Evolutionary conservation across 2,888 invertebrate genomes (phyloP).

Genomic region (Serripes groenlandicus): DNA sequence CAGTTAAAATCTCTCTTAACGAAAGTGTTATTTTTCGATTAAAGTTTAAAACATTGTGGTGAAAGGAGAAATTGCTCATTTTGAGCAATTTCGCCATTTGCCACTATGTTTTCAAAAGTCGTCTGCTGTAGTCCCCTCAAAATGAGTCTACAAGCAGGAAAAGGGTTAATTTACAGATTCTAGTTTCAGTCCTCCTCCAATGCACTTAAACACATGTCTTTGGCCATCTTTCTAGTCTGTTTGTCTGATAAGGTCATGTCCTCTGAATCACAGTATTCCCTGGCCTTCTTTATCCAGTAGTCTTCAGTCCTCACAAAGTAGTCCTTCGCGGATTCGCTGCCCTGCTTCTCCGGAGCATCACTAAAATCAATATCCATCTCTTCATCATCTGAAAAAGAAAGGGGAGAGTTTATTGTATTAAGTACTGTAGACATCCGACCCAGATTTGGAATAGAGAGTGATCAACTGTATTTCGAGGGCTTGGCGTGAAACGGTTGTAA

Average conservation of each 20-base stretch:
- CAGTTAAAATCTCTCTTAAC: too few species aligned
- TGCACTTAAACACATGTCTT: constrained; percentile 80
- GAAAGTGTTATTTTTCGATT: too few species aligned
- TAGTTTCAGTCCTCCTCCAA: constrained; percentile 28
- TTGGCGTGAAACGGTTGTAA: too few species aligned
- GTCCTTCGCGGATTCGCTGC: constrained; percentile 75
- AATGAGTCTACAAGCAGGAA: too few species aligned
- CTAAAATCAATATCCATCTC: constrained; percentile 82
- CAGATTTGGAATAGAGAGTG: too few species aligned
- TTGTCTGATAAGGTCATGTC: constrained; percentile 77
- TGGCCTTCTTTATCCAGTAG: constrained; percentile 82
- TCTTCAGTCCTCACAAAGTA: constrained; percentile 83
- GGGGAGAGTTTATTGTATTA: too few species aligned
- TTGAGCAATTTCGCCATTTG: not conserved
- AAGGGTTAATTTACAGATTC: not conserved
- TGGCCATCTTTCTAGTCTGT: constrained; percentile 81
- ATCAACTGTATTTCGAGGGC: too few species aligned
- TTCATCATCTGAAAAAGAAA: constrained; percentile 69
- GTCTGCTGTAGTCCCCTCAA: not conserved
- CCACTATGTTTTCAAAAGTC: not conserved
- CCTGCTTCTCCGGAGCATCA: constrained; percentile 78
- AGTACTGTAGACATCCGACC: too few species aligned
- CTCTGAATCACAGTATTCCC: constrained; percentile 80
- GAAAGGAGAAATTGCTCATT: not conserved
- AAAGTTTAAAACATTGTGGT: not conserved